A percentile compares a stretch with the other conserved stretches of the same genome.
Evolutionary conservation across 2,888 invertebrate species (phyloP).

Genomic region (Lampropteryx suffumata): DNA sequence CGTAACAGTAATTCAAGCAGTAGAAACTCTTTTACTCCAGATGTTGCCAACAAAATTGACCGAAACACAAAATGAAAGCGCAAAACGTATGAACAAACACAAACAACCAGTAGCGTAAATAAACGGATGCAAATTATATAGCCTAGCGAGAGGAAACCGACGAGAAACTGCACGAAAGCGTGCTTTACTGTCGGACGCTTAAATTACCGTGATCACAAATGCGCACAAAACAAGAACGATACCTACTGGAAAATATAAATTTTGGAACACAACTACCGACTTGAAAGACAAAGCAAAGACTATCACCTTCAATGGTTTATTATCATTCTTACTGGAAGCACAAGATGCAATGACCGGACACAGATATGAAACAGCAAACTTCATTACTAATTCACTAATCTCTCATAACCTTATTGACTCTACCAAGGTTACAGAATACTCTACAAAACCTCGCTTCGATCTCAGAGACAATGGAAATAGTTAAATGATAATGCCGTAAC

Average conservation of each 20-base stretch:
- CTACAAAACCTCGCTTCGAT: conserved; percentile 11
- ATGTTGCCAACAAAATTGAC: conserved; percentile 25
- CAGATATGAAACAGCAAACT: conserved; percentile 1
- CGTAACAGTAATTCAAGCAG: too few relatives aligned
- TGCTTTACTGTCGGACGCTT: conserved; percentile 6
- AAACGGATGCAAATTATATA: conserved; percentile 60
- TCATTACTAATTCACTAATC: conserved; percentile 8
- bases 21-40: background rate
- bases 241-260: conserved; percentile 1
- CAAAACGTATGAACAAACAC: conserved; percentile 54
- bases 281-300: background rate
- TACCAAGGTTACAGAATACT: conserved; percentile 27
- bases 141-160: conserved; percentile 53
- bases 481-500: conserved; percentile 30
- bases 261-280: background rate
- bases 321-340: conserved; percentile 1
- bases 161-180: conserved; percentile 53
- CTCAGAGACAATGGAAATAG: conserved; percentile 25
- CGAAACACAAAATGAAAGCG: conserved; percentile 43
- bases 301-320: too few relatives aligned
- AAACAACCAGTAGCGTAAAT: conserved; percentile 65
- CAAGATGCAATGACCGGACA: conserved; percentile 4
- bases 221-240: conserved; percentile 3
- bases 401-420: conserved; percentile 24
- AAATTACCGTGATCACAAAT: conserved; percentile 25